These are phyloP conservation scores for Falco peregrinus DNA, from an alignment of 2,797 vertebrate genomes.

Conservation along the genomic window DNA sequence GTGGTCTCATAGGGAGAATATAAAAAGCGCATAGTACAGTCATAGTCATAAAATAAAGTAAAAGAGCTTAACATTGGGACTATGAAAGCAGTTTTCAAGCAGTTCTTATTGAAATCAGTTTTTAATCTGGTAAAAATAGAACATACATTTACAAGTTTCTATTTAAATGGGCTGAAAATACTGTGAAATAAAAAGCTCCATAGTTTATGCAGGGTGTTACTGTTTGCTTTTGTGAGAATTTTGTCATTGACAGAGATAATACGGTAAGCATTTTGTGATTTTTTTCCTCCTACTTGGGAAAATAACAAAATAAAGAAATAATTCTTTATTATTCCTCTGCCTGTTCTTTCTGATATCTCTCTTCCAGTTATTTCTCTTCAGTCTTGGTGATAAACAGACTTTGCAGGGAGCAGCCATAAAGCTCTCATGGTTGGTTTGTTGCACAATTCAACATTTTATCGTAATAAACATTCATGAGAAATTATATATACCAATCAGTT, in stretches of 20 bases:
- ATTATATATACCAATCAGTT: background rate
- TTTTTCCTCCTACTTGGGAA: background rate
- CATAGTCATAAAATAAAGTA: background rate
- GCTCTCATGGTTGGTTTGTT: constrained; percentile 8
- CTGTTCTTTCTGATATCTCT: background rate
- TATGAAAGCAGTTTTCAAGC: background rate
- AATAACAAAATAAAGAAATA: background rate
- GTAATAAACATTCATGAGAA: constrained; percentile 6
- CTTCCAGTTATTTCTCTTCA: background rate
- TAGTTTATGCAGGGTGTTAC: background rate
- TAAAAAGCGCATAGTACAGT: background rate
- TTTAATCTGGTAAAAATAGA: constrained; percentile 35
- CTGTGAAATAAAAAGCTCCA: background rate
- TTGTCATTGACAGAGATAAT: background rate
- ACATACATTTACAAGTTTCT: background rate
- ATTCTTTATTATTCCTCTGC: background rate
- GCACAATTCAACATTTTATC: background rate
- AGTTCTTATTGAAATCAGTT: background rate
- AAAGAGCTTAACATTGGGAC: background rate
- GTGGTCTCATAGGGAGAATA: background rate
- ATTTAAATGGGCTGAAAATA: background rate
- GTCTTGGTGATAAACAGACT: constrained; percentile 29
- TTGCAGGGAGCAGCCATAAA: constrained; percentile 20
- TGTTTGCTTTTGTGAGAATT: background rate
- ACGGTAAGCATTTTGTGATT: background rate